Percentiles rank a stretch among this genome's conserved stretches.
These are phyloP conservation scores for Brachypalpus laphriformis DNA, from an alignment of 2,888 invertebrate species.

Conservation along the genomic window DNA sequence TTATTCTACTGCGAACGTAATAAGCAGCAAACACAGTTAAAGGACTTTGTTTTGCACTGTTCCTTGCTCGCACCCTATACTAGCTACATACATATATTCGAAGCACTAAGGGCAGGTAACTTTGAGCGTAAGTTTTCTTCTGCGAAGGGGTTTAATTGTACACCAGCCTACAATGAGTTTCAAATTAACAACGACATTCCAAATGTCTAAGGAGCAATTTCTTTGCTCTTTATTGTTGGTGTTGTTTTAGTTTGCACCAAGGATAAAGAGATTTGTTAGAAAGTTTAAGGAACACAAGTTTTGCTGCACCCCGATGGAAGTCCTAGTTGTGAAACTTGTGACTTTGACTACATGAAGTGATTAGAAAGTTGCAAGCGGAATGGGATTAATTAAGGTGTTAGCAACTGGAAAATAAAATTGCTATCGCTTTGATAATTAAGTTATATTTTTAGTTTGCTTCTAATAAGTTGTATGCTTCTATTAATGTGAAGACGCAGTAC, in stretches of 20 bases:
- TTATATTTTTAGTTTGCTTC: background rate
- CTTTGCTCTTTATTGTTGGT: constrained; percentile 13
- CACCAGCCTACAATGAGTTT: constrained; percentile 50
- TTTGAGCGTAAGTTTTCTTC: constrained; percentile 32
- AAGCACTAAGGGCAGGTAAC: background rate
- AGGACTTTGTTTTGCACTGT: constrained; percentile 18
- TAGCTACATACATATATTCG: too few species aligned
- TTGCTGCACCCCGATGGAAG: background rate
- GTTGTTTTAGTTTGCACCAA: background rate
- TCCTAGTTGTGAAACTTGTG: constrained; percentile 15
- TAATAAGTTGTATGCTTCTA: background rate
- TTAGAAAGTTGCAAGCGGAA: constrained; percentile 51
- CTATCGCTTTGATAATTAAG: constrained; percentile 34
- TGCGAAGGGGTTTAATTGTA: constrained; percentile 49
- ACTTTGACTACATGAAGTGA: constrained; percentile 57
- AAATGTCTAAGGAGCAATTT: background rate
- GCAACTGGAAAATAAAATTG: background rate
- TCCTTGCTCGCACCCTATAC: background rate
- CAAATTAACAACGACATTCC: constrained; percentile 45
- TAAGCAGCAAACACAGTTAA: constrained; percentile 2
- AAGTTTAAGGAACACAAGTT: constrained; percentile 10
- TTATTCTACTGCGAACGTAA: constrained; percentile 16
- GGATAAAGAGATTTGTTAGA: constrained; percentile 1
- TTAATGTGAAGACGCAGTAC: background rate
- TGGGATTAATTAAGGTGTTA: constrained; percentile 31